These are phyloP conservation scores for Dendroctonus valens DNA, from an alignment of 1,140 invertebrate genomes.

Conservation along the genomic window DNA sequence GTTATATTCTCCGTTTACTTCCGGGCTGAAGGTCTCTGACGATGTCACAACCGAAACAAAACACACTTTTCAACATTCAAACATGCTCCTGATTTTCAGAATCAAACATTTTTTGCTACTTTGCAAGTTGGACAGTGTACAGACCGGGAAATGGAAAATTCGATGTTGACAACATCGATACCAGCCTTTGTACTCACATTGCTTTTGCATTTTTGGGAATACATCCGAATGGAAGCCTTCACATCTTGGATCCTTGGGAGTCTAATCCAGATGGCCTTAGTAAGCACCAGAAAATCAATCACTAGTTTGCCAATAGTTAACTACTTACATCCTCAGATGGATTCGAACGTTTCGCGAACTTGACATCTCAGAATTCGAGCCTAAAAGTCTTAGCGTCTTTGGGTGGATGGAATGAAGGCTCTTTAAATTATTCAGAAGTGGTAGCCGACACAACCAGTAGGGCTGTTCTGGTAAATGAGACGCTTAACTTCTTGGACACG, in stretches of 20 bases:
- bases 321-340: slow-evolving; percentile 41
- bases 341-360: slow-evolving; percentile 53
- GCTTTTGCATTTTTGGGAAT: slow-evolving; percentile 70
- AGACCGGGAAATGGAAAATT: slow-evolving; percentile 58
- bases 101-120: slow-evolving; percentile 53
- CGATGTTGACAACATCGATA: slow-evolving; percentile 58
- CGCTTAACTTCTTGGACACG: slow-evolving; percentile 62
- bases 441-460: slow-evolving; percentile 34
- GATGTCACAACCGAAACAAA: too few relatives aligned
- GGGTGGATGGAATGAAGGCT: slow-evolving; percentile 74
- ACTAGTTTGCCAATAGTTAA: not conserved
- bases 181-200: slow-evolving; percentile 66
- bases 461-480: slow-evolving; percentile 44
- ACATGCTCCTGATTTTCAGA: slow-evolving; percentile 12
- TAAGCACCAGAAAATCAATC: slow-evolving; percentile 15
- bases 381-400: slow-evolving; percentile 69
- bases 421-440: slow-evolving; percentile 59
- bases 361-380: slow-evolving; percentile 60
- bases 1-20: too few relatives aligned
- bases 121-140: slow-evolving; percentile 64
- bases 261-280: slow-evolving; percentile 48
- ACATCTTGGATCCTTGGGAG: slow-evolving; percentile 63
- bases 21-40: too few relatives aligned
- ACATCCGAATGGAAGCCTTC: slow-evolving; percentile 50
- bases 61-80: too few relatives aligned